Conservation (phyloP, 2,888 invertebrate species). For the Cinara cedri region DNA sequence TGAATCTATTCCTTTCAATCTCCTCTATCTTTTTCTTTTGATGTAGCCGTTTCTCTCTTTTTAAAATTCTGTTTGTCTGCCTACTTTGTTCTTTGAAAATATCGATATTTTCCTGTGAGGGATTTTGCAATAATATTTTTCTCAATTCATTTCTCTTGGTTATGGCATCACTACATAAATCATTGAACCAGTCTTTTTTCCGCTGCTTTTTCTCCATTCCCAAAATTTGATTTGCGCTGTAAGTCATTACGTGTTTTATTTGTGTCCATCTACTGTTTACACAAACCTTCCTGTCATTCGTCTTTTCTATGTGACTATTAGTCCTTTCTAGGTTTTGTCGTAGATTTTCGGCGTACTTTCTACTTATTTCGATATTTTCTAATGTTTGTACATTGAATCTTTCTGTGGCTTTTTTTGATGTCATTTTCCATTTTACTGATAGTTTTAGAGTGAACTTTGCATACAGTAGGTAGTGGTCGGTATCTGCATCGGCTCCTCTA, state of each 20-base stretch:
- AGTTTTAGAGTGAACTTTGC: slow-evolving; percentile 24
- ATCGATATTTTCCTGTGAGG: slow-evolving; percentile 25
- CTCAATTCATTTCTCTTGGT: slow-evolving; percentile 32
- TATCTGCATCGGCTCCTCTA: slow-evolving; percentile 35
- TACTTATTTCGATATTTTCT: slow-evolving; percentile 11
- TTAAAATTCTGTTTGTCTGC: slow-evolving; percentile 23
- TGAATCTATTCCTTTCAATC: slow-evolving; percentile 38
- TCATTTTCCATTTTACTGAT: slow-evolving; percentile 20
- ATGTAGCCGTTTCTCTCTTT: slow-evolving; percentile 16
- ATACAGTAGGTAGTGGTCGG: slow-evolving; percentile 41
- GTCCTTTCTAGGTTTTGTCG: slow-evolving; percentile 12
- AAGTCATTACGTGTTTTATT: slow-evolving; percentile 36
- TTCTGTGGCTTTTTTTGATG: slow-evolving; percentile 8
- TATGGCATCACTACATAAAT: slow-evolving; percentile 10
- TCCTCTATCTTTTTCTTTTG: slow-evolving; percentile 45
- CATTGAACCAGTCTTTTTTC: slow-evolving; percentile 25
- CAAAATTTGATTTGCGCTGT: too few species aligned
- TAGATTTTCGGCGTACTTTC: slow-evolving; percentile 25
- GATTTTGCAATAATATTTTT: slow-evolving; percentile 14
- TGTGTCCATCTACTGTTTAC: slow-evolving; percentile 34
- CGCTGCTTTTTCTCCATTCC: slow-evolving; percentile 36
- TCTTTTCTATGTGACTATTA: background rate
- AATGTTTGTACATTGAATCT: slow-evolving; percentile 26
- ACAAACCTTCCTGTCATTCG: background rate
- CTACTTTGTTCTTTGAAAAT: slow-evolving; percentile 32